A percentile compares a stretch with the other conserved stretches of the same genome.
Evolutionary conservation across 2,888 invertebrate species (phyloP).

Genomic region (Oscheius sp.): DNA sequence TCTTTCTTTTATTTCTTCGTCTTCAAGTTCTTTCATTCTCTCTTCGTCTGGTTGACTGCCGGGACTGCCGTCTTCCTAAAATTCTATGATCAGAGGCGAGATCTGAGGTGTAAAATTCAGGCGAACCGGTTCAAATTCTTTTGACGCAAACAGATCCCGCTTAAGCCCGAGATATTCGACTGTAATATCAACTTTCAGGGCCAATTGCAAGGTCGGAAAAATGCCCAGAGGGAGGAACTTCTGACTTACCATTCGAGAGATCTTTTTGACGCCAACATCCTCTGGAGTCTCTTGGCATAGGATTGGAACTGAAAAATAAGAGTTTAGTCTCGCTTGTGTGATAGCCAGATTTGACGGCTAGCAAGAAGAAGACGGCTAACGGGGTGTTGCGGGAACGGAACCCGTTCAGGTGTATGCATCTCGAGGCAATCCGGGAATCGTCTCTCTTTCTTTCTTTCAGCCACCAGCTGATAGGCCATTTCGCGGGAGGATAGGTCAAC

Average conservation of each 20-base stretch:
- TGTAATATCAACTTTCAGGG: conserved; percentile 11
- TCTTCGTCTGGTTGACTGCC: conserved; percentile 17
- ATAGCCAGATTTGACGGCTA: conserved; percentile 16
- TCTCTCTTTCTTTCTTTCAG: too few relatives aligned
- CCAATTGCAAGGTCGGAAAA: not conserved
- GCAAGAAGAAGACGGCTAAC: conserved; percentile 28
- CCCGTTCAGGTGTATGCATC: not conserved
- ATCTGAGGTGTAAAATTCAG: conserved; percentile 11
- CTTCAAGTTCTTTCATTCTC: conserved; percentile 10
- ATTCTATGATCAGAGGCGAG: not conserved
- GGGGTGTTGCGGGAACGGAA: conserved; percentile 27
- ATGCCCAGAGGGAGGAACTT: not conserved
- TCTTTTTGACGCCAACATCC: not conserved
- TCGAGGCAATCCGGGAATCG: conserved; percentile 7
- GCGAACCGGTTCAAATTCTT: conserved; percentile 14
- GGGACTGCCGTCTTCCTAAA: conserved; percentile 24
- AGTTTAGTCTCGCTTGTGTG: not conserved
- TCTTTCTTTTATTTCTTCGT: conserved; percentile 5
- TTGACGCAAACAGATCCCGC: not conserved
- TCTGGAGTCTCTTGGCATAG: conserved; percentile 8
- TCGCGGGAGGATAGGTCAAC: not conserved
- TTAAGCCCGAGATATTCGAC: not conserved
- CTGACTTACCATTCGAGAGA: not conserved
- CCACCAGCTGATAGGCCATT: conserved; percentile 10
- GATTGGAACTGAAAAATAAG: conserved; percentile 18